These are phyloP conservation scores for Harpegnathos saltator DNA, from an alignment of 1,140 invertebrate species.

Conservation along the genomic window DNA sequence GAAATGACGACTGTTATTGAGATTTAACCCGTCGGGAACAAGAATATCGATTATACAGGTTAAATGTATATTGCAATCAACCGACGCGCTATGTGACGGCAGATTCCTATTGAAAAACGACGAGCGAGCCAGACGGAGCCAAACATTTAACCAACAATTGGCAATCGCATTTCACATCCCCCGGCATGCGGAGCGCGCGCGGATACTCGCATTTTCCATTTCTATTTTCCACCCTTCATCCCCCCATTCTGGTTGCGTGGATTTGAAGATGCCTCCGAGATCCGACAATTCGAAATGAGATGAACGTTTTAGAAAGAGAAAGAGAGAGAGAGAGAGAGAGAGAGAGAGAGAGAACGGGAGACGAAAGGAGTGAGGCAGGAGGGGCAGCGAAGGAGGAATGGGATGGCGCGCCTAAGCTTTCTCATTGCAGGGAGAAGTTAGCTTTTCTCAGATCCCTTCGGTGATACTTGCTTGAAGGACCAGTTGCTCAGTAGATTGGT, in stretches of 20 bases:
- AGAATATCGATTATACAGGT: constrained; percentile 46
- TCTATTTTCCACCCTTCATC: constrained; percentile 1
- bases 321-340: background rate
- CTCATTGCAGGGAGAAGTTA: constrained; percentile 48
- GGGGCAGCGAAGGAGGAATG: background rate
- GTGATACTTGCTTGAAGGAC: constrained; percentile 52
- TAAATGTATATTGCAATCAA: constrained; percentile 31
- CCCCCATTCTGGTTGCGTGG: constrained; percentile 6
- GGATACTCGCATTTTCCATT: constrained; percentile 9
- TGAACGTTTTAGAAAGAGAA: constrained; percentile 33
- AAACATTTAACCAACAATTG: constrained; percentile 20
- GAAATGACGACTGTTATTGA: constrained; percentile 34
- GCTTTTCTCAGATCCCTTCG: constrained; percentile 52
- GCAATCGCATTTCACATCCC: background rate
- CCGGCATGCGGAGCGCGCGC: background rate
- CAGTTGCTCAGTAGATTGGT: constrained; percentile 60
- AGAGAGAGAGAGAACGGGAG: too few relatives aligned
- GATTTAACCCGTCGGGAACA: constrained; percentile 16
- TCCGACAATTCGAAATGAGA: constrained; percentile 45
- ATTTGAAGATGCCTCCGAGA: constrained; percentile 24
- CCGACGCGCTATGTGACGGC: background rate
- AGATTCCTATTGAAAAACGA: constrained; percentile 26
- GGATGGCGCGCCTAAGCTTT: constrained; percentile 42
- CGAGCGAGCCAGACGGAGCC: background rate
- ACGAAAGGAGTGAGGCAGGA: too few relatives aligned